Evolutionary conservation across 1,140 invertebrate genomes (phyloP).

Genomic region (Bombyx mori): DNA sequence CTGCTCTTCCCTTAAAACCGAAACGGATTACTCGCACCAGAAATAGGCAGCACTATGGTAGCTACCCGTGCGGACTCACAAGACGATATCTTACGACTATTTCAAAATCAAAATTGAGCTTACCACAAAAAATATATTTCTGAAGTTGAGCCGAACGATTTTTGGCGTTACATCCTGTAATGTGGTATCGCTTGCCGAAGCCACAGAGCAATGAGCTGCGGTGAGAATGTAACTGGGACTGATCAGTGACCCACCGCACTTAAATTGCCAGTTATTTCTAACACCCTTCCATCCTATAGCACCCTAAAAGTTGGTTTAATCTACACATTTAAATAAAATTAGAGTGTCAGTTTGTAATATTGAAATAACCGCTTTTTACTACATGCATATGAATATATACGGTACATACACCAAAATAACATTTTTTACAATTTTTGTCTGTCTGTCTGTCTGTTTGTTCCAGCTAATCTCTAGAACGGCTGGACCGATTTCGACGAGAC

Average conservation of each 20-base stretch:
- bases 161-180: constrained; percentile 24
- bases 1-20: not conserved
- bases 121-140: constrained; percentile 25
- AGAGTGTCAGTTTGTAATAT: no score
- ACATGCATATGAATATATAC: no score
- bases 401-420: no score
- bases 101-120: constrained; percentile 6
- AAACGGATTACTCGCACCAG: not conserved
- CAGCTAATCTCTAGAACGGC: no score
- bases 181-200: constrained; percentile 14
- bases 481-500: no score
- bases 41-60: not conserved
- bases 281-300: constrained; percentile 21
- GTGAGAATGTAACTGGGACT: constrained; percentile 33
- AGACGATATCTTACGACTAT: not conserved
- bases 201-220: constrained; percentile 34
- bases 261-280: constrained; percentile 31
- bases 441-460: no score
- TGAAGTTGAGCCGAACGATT: constrained; percentile 33
- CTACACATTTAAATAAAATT: no score
- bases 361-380: no score
- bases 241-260: constrained; percentile 38
- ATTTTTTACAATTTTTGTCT: no score
- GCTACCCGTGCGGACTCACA: not conserved
- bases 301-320: constrained; percentile 10